These are phyloP conservation scores for Diaphora mendica DNA, from an alignment of 2,888 invertebrate genomes.

Conservation along the genomic window DNA sequence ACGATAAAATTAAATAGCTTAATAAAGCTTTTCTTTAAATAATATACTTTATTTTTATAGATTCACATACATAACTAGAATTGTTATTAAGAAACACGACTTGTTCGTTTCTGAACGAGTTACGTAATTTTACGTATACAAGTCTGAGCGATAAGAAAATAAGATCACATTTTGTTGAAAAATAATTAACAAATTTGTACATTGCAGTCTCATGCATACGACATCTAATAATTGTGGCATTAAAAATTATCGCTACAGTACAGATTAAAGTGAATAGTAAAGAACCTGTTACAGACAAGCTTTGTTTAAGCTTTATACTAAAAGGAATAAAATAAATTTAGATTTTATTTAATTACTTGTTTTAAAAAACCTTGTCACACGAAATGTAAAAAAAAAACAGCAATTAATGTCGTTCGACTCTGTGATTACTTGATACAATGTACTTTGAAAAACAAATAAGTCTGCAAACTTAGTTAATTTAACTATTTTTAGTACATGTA, in stretches of 20 bases:
- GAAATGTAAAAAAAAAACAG: neutral
- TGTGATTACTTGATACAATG: neutral
- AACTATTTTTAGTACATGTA: too few species aligned
- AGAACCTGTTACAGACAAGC: neutral
- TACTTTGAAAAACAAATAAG: neutral
- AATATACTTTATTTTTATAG: conserved; percentile 15
- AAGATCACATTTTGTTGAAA: conserved; percentile 7
- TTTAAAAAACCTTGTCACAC: too few species aligned
- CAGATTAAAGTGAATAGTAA: neutral
- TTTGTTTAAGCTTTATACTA: too few species aligned
- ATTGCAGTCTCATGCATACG: neutral
- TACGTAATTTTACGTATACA: conserved; percentile 14
- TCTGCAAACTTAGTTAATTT: too few species aligned
- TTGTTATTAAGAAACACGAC: conserved; percentile 8
- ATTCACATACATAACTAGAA: conserved; percentile 18
- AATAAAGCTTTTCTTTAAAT: conserved; percentile 1
- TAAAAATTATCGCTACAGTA: neutral
- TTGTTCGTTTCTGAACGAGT: neutral
- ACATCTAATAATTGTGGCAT: neutral
- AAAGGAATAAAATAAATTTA: too few species aligned
- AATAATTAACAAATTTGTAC: conserved; percentile 10
- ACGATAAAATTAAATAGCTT: neutral
- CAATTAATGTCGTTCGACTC: neutral
- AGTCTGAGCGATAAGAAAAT: conserved; percentile 5
- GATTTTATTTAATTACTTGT: too few species aligned